Evolutionary conservation across 2,113 vertebrate genomes (phyloP), one percentile per base, ranked within the genome.

Genomic region (Plectropomus leopardus): DNA sequence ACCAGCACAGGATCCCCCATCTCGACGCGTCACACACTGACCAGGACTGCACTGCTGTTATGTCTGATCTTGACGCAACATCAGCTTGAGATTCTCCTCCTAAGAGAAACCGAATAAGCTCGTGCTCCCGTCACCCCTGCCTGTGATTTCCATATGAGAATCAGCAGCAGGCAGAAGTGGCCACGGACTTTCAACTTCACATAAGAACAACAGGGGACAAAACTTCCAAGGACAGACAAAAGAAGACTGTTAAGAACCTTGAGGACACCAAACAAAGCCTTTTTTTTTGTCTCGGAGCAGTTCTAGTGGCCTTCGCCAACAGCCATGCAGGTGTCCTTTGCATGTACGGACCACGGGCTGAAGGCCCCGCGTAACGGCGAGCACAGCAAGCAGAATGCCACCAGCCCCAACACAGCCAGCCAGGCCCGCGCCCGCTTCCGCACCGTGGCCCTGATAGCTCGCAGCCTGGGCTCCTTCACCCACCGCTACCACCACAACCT

Each of bases 261-360:
- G 36, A 77, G 61, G 80, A 65, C 76, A 44, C 42, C 42, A 54
- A 71, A n/a, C 34, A 36, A 32, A 30, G 3, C 60, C 4, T 28
- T 50, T 2, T 28, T 50, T 2, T 57, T 69, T n/a, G 30, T 61
- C 58, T 83, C 6, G 50, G 72, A 79, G 68, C 53, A 58, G 51
- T 69, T 73, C 5, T 75, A 28, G 72, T 14, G 75, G 83, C 78
- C 73, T 78, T 78, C 70, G 14, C 64, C 60, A 82, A 83, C 87
- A 96, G 94, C 94, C 93, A 99, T 99, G 98, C 98, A 99, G 95
- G 98, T 99, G 93, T 99, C 98, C 80, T 98, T 99, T 77, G 98
- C 98, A 68, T 99, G 98, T 88, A 98, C 97, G 0, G 98, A 99
- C 89, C 98, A 99, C 82, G 98, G 97, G 86, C 89, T 99, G 83